Evolutionary conservation across 1,140 invertebrate genomes (phyloP).

Genomic region (Pentalonia nigronervosa): DNA sequence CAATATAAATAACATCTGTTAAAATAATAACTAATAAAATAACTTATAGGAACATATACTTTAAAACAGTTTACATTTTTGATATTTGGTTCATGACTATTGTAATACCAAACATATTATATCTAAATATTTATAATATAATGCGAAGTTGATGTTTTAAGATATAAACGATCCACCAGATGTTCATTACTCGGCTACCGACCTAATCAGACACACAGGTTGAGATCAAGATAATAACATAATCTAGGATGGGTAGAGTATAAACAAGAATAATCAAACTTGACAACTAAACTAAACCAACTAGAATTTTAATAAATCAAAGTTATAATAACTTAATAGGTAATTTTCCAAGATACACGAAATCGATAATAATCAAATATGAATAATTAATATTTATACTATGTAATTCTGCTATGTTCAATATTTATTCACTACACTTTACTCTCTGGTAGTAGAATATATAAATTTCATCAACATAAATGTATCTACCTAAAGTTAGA

Average conservation of each 20-base stretch:
- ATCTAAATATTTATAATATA: not conserved
- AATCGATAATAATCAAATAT: not conserved
- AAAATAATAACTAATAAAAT: too few relatives aligned
- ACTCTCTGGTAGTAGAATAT: not conserved
- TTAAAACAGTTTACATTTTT: too few relatives aligned
- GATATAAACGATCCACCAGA: not conserved
- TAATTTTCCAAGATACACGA: not conserved
- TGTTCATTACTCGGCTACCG: not conserved
- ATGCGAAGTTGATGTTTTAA: not conserved
- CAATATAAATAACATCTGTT: too few relatives aligned
- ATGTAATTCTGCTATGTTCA: not conserved
- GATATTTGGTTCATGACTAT: too few relatives aligned
- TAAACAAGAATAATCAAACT: not conserved
- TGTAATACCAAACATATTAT: too few relatives aligned
- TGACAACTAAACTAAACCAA: not conserved
- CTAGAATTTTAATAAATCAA: not conserved
- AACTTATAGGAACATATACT: too few relatives aligned
- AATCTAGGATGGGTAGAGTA: not conserved
- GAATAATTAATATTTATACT: not conserved
- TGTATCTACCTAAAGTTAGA: not conserved
- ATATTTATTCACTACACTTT: not conserved
- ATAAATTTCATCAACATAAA: not conserved
- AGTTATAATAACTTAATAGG: not conserved
- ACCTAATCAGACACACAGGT: not conserved
- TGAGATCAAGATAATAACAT: not conserved